Evolutionary conservation across 2,113 vertebrate species (phyloP).

Genomic region (Tragulus kanchil): DNA sequence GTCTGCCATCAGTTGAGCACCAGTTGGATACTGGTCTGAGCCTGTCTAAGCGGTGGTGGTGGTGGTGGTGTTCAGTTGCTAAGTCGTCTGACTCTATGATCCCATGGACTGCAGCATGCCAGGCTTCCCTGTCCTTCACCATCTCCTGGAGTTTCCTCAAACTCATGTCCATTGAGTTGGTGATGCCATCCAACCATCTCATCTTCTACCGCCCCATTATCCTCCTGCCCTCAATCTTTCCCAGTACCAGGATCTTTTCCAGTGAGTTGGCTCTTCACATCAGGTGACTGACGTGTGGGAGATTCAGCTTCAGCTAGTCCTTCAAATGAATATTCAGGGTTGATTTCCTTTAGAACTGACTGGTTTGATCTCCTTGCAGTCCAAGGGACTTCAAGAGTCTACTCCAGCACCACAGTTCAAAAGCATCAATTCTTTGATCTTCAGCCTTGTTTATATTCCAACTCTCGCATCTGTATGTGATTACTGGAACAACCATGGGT

Average conservation of each 20-base stretch:
- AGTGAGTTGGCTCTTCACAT: neutral
- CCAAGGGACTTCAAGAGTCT: neutral
- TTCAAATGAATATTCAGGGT: neutral
- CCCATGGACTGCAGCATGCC: too few relatives aligned
- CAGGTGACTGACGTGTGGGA: neutral
- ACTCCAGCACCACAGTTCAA: neutral
- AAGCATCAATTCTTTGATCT: rapidly evolving
- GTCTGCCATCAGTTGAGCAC: too few relatives aligned
- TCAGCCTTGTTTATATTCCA: neutral
- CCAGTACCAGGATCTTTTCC: neutral
- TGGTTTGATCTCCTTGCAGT: neutral
- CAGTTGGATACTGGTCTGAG: neutral
- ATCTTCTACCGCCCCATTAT: neutral
- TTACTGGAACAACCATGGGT: neutral
- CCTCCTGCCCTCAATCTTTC: neutral
- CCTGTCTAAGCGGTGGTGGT: neutral
- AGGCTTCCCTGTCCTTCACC: neutral
- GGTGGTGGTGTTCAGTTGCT: neutral
- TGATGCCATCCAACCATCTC: neutral
- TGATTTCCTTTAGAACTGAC: neutral
- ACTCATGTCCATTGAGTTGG: neutral
- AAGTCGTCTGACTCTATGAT: neutral
- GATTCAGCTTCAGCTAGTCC: neutral
- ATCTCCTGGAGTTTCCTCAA: neutral
- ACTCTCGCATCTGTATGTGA: neutral